Percentiles rank a stretch among this genome's conserved stretches.
These are phyloP conservation scores for Noctua comes DNA, from an alignment of 2,888 invertebrate species.

Conservation along the genomic window DNA sequence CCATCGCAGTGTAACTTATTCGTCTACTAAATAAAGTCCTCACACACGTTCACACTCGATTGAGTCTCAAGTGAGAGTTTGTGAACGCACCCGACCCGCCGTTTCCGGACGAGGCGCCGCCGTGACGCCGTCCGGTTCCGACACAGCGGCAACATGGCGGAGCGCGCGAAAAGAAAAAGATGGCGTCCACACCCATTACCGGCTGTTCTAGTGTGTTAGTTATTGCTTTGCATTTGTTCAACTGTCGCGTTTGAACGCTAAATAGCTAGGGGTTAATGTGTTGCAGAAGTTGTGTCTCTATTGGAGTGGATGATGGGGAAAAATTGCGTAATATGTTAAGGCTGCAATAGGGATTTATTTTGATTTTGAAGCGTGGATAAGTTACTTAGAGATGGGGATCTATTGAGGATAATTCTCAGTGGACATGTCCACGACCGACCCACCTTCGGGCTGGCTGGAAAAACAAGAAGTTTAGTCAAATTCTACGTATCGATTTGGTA, in stretches of 20 bases:
- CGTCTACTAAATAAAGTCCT: slow-evolving; percentile 74
- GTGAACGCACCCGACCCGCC: slow-evolving; percentile 79
- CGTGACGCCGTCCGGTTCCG: slow-evolving; percentile 84
- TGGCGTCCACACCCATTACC: slow-evolving; percentile 78
- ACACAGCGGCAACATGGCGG: slow-evolving; percentile 70
- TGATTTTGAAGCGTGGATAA: slow-evolving; percentile 2
- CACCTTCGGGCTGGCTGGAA: not conserved
- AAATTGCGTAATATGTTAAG: slow-evolving; percentile 31
- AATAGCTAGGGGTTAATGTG: slow-evolving; percentile 65
- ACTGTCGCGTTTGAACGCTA: slow-evolving; percentile 67
- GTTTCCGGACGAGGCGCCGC: slow-evolving; percentile 83
- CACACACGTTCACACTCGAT: slow-evolving; percentile 78
- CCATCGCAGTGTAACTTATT: slow-evolving; percentile 67
- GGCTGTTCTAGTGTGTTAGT: slow-evolving; percentile 75
- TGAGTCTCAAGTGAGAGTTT: slow-evolving; percentile 82
- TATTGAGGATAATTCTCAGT: not conserved
- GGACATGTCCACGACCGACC: too few species aligned
- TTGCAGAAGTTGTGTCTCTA: slow-evolving; percentile 39
- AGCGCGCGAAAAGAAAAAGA: slow-evolving; percentile 77
- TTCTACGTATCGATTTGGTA: not conserved
- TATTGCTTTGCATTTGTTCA: slow-evolving; percentile 75
- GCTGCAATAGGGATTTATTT: slow-evolving; percentile 19
- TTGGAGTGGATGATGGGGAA: slow-evolving; percentile 24
- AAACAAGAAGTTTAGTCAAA: not conserved
- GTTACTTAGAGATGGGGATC: not conserved